Evolutionary conservation across 2,888 invertebrate species (phyloP), one percentile per base, ranked within the genome.

Genomic region (Teleiodes luculella): DNA sequence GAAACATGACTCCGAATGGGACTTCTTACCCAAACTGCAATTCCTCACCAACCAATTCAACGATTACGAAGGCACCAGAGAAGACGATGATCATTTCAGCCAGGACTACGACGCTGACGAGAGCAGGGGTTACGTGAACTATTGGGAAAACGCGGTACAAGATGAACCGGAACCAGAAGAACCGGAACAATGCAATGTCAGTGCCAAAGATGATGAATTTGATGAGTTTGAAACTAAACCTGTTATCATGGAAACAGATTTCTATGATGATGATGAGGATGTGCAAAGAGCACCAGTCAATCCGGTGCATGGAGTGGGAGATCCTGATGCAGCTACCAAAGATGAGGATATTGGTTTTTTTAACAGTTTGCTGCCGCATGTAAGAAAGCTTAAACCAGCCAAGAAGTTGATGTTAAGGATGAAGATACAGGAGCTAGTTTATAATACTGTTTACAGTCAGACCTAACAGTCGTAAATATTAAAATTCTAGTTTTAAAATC

Each of bases 291-390:
- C 28, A 13, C 24, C 43, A 24, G 6, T 28, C 8, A 56, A 52
- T 13, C 59, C 56, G 4, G 57, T 39, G 6, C 39, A 46, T 4
- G 63, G 61, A 1, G 62, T 60, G 1, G 66, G 63, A 13, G 72
- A 72, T 10, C 50, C 60, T 0, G 63, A 65, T 7, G 79, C 76
- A 52, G 66, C 73, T 0, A 64, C 74, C 0, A 89, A 88, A 53
- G 87, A 89, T 57, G 90, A 90, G 56, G 90, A 90, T 63, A 72
- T 87, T 18, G 87, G 87, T 0, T 90, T 90, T 70, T 90, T 90
- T 43, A 85, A 87, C 49, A 90, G 89, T 57, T 63, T 90, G 0
- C 59, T 90, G 1, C 88, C 89, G 0, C 90, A 90, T 57, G 88
- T 90, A 0, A 86, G 79, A 64, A 89, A 90, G 54, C 61, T 90